Conservation (phyloP, 2,888 invertebrate species). For the Thecocarcelia acutangulata region DNA sequence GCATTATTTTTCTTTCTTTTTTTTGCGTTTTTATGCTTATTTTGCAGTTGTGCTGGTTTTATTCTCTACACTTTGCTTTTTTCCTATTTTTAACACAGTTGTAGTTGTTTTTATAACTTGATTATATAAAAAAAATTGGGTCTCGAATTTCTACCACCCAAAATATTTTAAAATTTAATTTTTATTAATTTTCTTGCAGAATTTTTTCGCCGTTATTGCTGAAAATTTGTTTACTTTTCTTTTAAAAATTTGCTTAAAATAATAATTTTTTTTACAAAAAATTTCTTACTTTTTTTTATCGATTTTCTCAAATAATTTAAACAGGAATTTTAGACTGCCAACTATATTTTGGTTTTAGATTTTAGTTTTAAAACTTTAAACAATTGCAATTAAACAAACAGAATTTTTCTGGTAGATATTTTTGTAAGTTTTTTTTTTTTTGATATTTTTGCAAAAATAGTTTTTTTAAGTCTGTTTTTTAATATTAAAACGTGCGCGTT, state of each 20-base stretch:
- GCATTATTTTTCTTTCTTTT: conserved; percentile 5
- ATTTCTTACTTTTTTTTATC: not conserved
- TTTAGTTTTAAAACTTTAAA: not conserved
- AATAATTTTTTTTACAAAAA: not conserved
- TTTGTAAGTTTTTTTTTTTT: not conserved
- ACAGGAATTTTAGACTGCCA: too few species aligned
- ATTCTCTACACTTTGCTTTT: conserved; percentile 54
- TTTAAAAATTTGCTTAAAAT: not conserved
- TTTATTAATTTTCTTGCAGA: not conserved
- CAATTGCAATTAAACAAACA: not conserved
- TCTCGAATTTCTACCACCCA: conserved; percentile 20
- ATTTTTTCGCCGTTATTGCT: not conserved
- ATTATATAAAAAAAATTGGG: conserved; percentile 66
- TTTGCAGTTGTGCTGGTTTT: conserved; percentile 60
- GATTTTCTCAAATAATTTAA: not conserved
- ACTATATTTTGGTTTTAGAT: conserved; percentile 8
- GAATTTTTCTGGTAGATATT: not conserved
- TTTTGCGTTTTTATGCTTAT: conserved; percentile 16
- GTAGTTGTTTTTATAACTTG: conserved; percentile 57
- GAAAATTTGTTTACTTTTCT: conserved; percentile 12
- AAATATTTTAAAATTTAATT: not conserved
- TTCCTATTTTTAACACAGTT: conserved; percentile 33
- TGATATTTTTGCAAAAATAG: conserved; percentile 42
- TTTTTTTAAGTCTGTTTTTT: conserved; percentile 35
- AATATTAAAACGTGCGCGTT: conserved; percentile 61